Percentiles rank a stretch among this genome's conserved stretches.
Conservation (phyloP, 2,113 vertebrate species). For the Orycteropus afer region DNA sequence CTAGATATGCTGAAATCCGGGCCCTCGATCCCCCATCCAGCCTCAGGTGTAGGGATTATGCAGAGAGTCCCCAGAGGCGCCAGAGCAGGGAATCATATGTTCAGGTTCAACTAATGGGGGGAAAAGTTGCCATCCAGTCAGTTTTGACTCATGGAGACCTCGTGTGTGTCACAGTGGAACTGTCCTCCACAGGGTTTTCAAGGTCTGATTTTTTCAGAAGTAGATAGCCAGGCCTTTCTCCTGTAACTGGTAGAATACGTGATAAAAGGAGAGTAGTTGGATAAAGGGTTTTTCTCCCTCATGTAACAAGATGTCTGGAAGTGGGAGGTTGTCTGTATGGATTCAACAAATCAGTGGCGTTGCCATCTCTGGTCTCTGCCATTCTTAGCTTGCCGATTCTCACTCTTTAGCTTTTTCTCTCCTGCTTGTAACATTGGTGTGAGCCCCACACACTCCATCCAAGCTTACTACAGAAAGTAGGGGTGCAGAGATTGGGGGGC, state of each 20-base stretch:
- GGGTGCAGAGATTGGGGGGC: background rate
- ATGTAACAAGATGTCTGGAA: background rate
- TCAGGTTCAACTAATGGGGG: slow-evolving; percentile 54
- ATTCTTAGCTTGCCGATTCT: background rate
- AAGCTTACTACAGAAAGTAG: background rate
- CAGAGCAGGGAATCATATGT: background rate
- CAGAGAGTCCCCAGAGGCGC: background rate
- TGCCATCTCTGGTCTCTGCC: background rate
- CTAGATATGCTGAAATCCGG: background rate
- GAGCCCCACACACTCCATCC: background rate
- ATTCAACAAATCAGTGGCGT: background rate
- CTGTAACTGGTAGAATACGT: slow-evolving; percentile 16
- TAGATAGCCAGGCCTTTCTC: too few species aligned
- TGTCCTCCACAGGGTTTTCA: too few species aligned
- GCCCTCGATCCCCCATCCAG: background rate
- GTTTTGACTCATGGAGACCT: too few species aligned
- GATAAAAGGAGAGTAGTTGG: background rate
- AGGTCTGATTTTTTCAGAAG: too few species aligned
- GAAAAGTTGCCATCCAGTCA: too few species aligned
- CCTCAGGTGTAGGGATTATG: background rate
- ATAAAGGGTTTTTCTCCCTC: background rate
- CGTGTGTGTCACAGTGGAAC: too few species aligned
- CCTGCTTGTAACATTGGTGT: background rate
- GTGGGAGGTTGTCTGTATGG: background rate
- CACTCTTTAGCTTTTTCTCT: background rate